phyloP scores from a whole-genome alignment of 2,797 vertebrate genomes.

The Xiphophorus birchmanni region DNA sequence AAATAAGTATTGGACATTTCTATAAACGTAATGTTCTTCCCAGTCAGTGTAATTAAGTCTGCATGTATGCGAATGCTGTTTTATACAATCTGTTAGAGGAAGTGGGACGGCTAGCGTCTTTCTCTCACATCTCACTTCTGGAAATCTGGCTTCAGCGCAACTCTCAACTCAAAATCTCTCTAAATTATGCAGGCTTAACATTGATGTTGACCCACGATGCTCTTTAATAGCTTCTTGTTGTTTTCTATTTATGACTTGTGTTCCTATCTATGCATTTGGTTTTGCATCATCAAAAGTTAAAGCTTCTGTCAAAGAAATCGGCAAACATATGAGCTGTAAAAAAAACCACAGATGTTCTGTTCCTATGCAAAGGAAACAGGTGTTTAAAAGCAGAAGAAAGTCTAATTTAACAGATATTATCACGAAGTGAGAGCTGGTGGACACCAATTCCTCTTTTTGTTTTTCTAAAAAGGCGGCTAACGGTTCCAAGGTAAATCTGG shows the following conservation, averaged over 20 bases:
- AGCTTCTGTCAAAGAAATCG: not conserved
- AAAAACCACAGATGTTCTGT: constrained; percentile 32
- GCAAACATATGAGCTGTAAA: not conserved
- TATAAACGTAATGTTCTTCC: not conserved
- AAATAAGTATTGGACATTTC: not conserved
- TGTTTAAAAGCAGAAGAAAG: constrained; percentile 57
- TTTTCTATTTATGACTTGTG: not conserved
- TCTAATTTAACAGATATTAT: constrained; percentile 1
- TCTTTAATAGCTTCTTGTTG: not conserved
- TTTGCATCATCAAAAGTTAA: not conserved
- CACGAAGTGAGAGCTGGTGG: constrained; percentile 6
- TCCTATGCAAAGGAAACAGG: constrained; percentile 48
- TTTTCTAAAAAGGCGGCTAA: constrained; percentile 12
- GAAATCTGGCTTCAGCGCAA: constrained; percentile 8
- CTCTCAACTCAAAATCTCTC: not conserved
- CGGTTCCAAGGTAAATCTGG: not conserved
- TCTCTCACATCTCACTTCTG: constrained; percentile 27
- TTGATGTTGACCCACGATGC: not conserved
- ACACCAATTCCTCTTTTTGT: constrained; percentile 44
- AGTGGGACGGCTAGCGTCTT: constrained; percentile 40
- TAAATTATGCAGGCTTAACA: not conserved
- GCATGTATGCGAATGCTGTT: not conserved
- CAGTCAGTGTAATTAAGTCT: not conserved
- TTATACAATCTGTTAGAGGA: constrained; percentile 58
- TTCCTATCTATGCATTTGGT: not conserved